Evolutionary conservation across 2,113 vertebrate genomes (phyloP).

Genomic region (Tetrao urogallus): DNA sequence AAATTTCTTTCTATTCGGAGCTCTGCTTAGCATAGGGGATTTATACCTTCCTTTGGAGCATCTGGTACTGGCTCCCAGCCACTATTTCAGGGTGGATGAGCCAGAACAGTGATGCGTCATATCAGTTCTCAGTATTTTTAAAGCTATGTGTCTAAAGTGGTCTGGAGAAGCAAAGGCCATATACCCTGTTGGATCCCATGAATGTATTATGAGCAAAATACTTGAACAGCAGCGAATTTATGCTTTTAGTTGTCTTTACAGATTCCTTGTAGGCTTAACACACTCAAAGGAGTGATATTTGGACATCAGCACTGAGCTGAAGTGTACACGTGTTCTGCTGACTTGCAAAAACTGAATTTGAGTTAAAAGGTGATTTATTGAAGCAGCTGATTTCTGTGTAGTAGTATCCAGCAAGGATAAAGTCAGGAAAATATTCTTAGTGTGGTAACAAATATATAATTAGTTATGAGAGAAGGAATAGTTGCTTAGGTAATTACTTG

Average conservation of each 20-base stretch:
- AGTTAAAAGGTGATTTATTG: neutral
- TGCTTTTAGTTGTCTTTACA: neutral
- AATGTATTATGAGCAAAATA: neutral
- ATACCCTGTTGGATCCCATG: neutral
- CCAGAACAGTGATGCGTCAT: neutral
- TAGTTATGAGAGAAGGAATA: neutral
- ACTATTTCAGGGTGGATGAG: neutral
- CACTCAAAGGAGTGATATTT: neutral
- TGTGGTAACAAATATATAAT: neutral
- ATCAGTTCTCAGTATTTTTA: rapidly evolving
- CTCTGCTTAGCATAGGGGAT: neutral
- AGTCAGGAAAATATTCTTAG: neutral
- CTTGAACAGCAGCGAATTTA: rapidly evolving
- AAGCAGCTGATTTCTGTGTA: neutral
- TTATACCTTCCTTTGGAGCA: neutral
- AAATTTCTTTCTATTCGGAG: neutral
- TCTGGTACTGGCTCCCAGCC: neutral
- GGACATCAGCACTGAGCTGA: too few relatives aligned
- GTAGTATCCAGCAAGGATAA: neutral
- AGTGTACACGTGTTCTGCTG: neutral
- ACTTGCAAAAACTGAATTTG: neutral
- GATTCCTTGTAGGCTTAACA: neutral
- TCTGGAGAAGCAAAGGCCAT: neutral
- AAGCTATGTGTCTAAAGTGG: neutral
- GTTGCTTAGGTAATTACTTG: neutral